These are phyloP conservation scores for Lottia scabra DNA, from an alignment of 2,888 invertebrate species.

Conservation along the genomic window DNA sequence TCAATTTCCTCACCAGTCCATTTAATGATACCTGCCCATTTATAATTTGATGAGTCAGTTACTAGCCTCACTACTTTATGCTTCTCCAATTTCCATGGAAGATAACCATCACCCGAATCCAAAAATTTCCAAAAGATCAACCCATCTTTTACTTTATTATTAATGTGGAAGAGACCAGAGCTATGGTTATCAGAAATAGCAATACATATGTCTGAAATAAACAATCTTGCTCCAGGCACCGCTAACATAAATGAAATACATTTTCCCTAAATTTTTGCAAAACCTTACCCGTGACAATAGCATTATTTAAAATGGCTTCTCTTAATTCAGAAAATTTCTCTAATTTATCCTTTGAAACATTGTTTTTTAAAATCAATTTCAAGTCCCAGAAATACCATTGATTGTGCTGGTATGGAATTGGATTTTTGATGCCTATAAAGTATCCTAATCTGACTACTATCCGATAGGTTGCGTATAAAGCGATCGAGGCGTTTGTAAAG, in stretches of 20 bases:
- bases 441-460: neutral
- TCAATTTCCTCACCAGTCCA: neutral
- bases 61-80: neutral
- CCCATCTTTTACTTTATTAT: neutral
- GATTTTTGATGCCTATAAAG: too few species aligned
- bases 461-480: neutral
- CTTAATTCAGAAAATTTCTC: neutral
- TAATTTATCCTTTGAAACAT: neutral
- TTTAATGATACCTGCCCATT: neutral
- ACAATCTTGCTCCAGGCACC: neutral
- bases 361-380: neutral
- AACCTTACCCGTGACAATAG: neutral
- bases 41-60: neutral
- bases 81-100: neutral
- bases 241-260: neutral
- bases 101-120: neutral
- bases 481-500: neutral
- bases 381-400: neutral
- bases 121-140: neutral
- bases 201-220: neutral
- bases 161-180: neutral
- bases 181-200: neutral
- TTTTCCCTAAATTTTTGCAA: neutral
- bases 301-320: neutral
- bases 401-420: neutral